These are phyloP conservation scores for Brienomyrus longianalis DNA, from an alignment of 2,113 vertebrate genomes.

Conservation along the genomic window DNA sequence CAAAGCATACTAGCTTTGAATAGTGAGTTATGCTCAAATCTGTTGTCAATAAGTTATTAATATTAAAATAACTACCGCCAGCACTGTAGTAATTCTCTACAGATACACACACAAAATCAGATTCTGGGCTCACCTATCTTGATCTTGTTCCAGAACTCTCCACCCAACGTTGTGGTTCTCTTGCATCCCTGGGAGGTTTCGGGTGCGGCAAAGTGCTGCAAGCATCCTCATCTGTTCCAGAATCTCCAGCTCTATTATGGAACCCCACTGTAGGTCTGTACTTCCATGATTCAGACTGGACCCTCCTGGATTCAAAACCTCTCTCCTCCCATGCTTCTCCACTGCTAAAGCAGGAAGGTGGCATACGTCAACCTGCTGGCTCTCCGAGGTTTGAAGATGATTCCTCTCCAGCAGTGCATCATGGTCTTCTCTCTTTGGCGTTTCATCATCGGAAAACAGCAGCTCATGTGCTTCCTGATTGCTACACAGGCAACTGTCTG, in stretches of 20 bases:
- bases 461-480: constrained; percentile 53
- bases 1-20: not conserved
- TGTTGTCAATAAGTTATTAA: not conserved
- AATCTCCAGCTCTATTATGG: constrained; percentile 40
- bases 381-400: not conserved
- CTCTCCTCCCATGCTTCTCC: constrained; percentile 46
- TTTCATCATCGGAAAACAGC: constrained; percentile 27
- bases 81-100: not conserved
- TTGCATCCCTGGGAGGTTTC: constrained; percentile 39
- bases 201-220: constrained; percentile 29
- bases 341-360: not conserved
- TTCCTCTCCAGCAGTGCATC: not conserved
- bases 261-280: constrained; percentile 64
- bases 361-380: not conserved
- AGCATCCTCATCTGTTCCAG: constrained; percentile 67
- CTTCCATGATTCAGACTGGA: constrained; percentile 73
- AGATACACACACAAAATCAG: not conserved
- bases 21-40: no score
- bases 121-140: constrained; percentile 52
- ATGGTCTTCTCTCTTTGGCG: not conserved
- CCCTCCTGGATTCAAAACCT: constrained; percentile 73
- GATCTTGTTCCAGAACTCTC: constrained; percentile 58
- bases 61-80: not conserved
- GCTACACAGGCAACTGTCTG: constrained; percentile 62
- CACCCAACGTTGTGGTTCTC: constrained; percentile 60